Conservation (phyloP, 1,140 invertebrate species). For the Leptonema lineaticorne region DNA sequence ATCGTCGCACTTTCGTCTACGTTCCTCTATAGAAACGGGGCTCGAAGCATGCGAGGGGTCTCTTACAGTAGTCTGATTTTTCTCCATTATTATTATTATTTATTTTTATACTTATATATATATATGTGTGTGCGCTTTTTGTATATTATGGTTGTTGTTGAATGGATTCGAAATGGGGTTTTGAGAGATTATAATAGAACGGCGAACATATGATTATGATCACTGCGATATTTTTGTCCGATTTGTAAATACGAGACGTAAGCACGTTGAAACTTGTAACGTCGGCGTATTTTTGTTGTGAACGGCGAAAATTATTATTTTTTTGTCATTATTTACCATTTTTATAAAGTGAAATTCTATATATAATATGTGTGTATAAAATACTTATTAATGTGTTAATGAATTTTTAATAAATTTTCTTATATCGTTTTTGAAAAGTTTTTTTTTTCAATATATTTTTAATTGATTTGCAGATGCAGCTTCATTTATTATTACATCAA, state of each 20-base stretch:
- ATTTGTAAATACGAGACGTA: background rate
- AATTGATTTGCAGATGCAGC: background rate
- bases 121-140: no score
- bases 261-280: background rate
- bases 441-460: background rate
- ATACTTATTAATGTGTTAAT: background rate
- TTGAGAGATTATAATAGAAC: background rate
- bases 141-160: no score
- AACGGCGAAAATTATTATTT: no score
- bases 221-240: conserved; percentile 9
- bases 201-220: conserved; percentile 4
- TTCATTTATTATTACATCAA: background rate
- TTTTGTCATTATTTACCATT: background rate
- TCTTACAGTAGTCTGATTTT: no score
- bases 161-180: background rate
- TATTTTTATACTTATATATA: no score
- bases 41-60: no score
- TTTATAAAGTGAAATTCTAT: background rate
- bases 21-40: no score
- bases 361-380: background rate
- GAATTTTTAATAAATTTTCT: no score
- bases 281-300: background rate
- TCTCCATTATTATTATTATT: no score
- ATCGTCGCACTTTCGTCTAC: no score
- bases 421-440: background rate